Evolutionary conservation across 2,113 vertebrate species (phyloP), one percentile per base, ranked within the genome.

Genomic region (Baryphthengus martii): DNA sequence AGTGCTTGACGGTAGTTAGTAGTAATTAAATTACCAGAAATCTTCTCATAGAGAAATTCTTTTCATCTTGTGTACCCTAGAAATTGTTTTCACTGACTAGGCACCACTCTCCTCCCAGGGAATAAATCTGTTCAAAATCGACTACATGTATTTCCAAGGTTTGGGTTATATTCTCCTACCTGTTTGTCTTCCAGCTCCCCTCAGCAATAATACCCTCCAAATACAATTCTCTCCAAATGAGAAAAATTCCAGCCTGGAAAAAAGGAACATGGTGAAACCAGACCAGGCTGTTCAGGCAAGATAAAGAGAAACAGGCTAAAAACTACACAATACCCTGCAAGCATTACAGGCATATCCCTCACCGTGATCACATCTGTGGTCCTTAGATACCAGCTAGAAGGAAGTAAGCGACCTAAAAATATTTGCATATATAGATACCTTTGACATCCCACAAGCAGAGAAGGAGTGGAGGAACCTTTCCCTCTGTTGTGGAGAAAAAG

Each of bases 21-120:
- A 65, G 71, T 87, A 81, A 92, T 93, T 92, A 92, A 94, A 96
- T 95, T 90, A 96, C 49, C 73, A 92, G 76, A 86, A 92, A 80
- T 85, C 37, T 85, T 93, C 88, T 92, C 74, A 58, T 5, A 50
- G 83, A 93, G 40, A 78, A 88, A 84, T 67, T 76, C 16, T 77
- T 90, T 92, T 94, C 44, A 70, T 62, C 77, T 62, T 56, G 10
- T 68, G 35, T 73, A 76, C 76, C n/a, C 56, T 81, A 85, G 66
- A 92, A 95, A 94, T 50, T 83, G 29, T 47, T 93, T 94, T 85
- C 72, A 92, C 72, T 88, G 77, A 80, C 44, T 75, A 74, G 63
- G 52, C 72, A 78, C 24, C 1, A 4, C 39, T 70, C 63, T 78
- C 56, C 50, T 94, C 56, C 52, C 4, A 18, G 65, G 70, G 40